These are phyloP conservation scores for Mythimna pallens DNA, from an alignment of 2,888 invertebrate species.

Conservation along the genomic window DNA sequence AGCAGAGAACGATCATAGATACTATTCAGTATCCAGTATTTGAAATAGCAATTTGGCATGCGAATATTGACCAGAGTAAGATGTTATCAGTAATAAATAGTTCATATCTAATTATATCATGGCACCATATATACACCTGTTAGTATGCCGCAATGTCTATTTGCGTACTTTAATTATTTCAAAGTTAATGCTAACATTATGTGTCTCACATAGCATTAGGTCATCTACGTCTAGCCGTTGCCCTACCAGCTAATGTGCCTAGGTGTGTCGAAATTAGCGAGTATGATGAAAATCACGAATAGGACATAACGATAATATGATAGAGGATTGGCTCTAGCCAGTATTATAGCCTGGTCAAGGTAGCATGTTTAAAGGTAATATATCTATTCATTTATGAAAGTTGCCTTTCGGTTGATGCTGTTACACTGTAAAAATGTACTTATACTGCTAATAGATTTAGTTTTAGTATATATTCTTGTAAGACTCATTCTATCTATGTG, in stretches of 20 bases:
- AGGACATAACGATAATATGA: slow-evolving; percentile 1
- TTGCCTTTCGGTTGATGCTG: too few relatives aligned
- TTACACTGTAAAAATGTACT: too few relatives aligned
- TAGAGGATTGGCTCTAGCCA: not conserved
- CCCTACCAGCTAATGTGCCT: not conserved
- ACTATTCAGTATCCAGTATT: too few relatives aligned
- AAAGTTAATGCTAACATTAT: not conserved
- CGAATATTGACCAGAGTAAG: not conserved
- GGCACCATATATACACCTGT: not conserved
- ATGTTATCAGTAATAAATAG: slow-evolving; percentile 2
- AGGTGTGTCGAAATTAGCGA: slow-evolving; percentile 25
- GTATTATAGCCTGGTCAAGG: not conserved
- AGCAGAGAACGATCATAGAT: too few relatives aligned
- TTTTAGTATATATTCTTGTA: too few relatives aligned
- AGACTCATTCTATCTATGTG: too few relatives aligned
- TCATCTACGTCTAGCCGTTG: not conserved
- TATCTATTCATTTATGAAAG: not conserved
- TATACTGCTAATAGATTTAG: too few relatives aligned
- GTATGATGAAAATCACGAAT: slow-evolving; percentile 12
- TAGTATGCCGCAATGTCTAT: not conserved
- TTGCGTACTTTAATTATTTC: not conserved
- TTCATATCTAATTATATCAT: not conserved
- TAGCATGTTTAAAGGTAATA: not conserved
- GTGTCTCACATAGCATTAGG: not conserved
- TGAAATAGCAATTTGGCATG: not conserved